Evolutionary conservation across 2,113 vertebrate genomes (phyloP).

Genomic region (Bufo gargarizans): DNA sequence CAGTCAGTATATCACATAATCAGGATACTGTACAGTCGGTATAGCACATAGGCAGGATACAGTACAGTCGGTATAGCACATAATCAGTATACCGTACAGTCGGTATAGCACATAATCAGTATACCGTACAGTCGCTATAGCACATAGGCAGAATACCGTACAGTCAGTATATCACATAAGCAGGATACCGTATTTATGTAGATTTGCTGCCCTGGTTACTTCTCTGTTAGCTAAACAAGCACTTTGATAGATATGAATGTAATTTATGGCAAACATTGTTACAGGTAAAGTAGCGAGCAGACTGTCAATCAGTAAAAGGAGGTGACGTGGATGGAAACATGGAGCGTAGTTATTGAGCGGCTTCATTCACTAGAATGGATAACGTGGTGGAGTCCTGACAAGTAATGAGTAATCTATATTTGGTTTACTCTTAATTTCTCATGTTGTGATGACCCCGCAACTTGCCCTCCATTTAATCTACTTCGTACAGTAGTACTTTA

Average conservation of each 20-base stretch:
- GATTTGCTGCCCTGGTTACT: not conserved
- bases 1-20: too few species aligned
- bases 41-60: too few species aligned
- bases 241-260: not conserved
- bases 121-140: not conserved
- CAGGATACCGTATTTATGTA: not conserved
- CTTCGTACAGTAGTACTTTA: not conserved
- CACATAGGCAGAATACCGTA: not conserved
- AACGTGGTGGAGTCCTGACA: not conserved
- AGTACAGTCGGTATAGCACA: too few species aligned
- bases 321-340: not conserved
- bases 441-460: slow-evolving; percentile 25
- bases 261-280: not conserved
- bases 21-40: too few species aligned
- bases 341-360: not conserved
- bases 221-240: not conserved
- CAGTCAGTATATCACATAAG: not conserved
- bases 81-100: too few species aligned
- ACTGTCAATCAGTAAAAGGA: not conserved
- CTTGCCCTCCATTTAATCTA: slow-evolving; percentile 39
- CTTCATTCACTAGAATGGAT: not conserved
- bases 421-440: slow-evolving; percentile 16
- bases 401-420: slow-evolving; percentile 32
- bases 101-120: too few species aligned
- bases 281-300: not conserved